phyloP scores from a whole-genome alignment of 53 echinoderm and acorn worm genomes.

The Holothuria scabra region DNA sequence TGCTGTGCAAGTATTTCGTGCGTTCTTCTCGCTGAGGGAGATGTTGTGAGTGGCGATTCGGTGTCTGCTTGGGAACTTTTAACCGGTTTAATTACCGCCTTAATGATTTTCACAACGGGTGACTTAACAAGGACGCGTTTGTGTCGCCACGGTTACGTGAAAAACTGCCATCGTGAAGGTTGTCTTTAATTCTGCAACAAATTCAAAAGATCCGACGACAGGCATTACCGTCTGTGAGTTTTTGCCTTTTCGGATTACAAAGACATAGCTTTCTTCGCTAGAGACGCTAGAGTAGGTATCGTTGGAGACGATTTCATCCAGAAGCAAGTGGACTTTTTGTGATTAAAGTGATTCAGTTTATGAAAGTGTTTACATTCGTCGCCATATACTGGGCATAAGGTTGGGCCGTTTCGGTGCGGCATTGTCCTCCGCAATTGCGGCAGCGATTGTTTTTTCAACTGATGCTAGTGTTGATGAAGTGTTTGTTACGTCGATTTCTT shows the following conservation, averaged over 20 bases:
- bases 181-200: conserved; percentile 21
- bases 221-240: not conserved
- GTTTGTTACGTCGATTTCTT: not conserved
- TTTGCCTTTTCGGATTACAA: not conserved
- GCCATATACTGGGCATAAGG: conserved; percentile 55
- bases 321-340: not conserved
- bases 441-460: not conserved
- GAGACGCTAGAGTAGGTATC: not conserved
- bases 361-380: conserved; percentile 40
- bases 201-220: conserved; percentile 18
- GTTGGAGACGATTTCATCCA: not conserved
- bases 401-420: conserved; percentile 39
- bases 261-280: conserved; percentile 7
- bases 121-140: not conserved
- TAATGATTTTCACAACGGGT: conserved; percentile 15
- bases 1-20: conserved; percentile 3
- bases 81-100: conserved; percentile 1
- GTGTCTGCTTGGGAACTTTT: not conserved
- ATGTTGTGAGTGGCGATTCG: not conserved
- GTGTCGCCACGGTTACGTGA: not conserved
- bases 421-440: conserved; percentile 35
- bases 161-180: conserved; percentile 4
- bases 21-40: too few relatives aligned
- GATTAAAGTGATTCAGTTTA: conserved; percentile 53
- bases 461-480: not conserved